phyloP scores from a whole-genome alignment of 2,888 invertebrate species.

The Rhamnusium bicolor region DNA sequence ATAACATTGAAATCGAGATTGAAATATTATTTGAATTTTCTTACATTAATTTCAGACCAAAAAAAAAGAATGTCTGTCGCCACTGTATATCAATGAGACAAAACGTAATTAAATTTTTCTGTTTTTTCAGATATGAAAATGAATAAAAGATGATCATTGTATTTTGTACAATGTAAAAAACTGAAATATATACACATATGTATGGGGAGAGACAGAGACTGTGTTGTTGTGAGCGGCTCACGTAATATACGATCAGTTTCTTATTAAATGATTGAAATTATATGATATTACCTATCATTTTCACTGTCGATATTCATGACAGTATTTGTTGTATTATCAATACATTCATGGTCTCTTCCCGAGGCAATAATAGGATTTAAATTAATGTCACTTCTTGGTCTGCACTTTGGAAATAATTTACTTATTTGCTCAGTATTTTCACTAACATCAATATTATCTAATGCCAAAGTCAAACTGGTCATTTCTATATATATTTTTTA shows the following conservation, averaged over 20 bases:
- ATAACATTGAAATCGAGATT: too few species aligned
- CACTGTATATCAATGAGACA: too few species aligned
- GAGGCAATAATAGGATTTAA: constrained; percentile 72
- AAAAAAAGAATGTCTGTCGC: too few species aligned
- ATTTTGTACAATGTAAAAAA: too few species aligned
- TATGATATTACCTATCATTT: constrained; percentile 68
- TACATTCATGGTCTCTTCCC: constrained; percentile 68
- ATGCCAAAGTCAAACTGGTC: constrained; percentile 70
- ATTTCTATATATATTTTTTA: constrained; percentile 64
- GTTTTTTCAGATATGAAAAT: too few species aligned
- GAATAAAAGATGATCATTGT: too few species aligned
- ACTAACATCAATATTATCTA: constrained; percentile 71
- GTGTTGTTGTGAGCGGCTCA: too few species aligned
- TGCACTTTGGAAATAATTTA: constrained; percentile 90
- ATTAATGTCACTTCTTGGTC: constrained; percentile 79
- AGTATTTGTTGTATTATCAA: constrained; percentile 69
- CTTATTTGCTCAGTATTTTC: constrained; percentile 83
- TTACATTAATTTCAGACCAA: too few species aligned
- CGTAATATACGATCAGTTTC: neutral
- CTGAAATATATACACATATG: too few species aligned
- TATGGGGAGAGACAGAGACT: neutral
- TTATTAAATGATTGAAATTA: constrained; percentile 32
- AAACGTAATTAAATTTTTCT: too few species aligned
- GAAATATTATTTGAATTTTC: too few species aligned
- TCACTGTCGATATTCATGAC: constrained; percentile 73